Evolutionary conservation across 2,113 vertebrate genomes (phyloP).

Genomic region (Gulo gulo): DNA sequence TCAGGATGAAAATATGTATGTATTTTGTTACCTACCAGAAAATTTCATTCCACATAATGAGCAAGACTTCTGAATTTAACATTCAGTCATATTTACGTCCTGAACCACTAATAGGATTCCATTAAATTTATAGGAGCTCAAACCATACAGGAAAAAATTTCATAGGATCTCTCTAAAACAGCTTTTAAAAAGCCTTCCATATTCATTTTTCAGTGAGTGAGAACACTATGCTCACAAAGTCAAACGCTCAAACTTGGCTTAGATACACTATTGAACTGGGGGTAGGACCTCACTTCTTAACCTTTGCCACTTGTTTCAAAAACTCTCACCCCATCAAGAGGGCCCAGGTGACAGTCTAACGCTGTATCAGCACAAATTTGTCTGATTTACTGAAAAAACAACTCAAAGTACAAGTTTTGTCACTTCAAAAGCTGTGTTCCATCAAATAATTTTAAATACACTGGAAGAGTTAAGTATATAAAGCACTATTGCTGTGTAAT

Average conservation of each 20-base stretch:
- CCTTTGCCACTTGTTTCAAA: constrained; percentile 31
- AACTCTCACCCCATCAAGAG: background rate
- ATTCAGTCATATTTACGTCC: background rate
- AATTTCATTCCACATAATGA: constrained; percentile 16
- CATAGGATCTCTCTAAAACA: background rate
- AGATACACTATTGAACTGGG: background rate
- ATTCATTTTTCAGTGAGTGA: background rate
- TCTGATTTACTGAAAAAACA: constrained; percentile 22
- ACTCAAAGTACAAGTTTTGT: constrained; percentile 41
- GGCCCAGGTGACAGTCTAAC: background rate
- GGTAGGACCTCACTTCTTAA: background rate
- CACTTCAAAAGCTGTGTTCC: constrained; percentile 34
- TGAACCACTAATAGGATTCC: background rate
- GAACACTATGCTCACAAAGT: background rate
- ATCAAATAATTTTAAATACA: constrained; percentile 37
- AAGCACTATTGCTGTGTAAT: background rate
- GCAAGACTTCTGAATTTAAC: constrained; percentile 1
- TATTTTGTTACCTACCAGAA: background rate
- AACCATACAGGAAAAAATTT: background rate
- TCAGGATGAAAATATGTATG: background rate
- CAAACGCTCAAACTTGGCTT: background rate
- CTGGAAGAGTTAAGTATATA: constrained; percentile 37
- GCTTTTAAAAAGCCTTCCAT: background rate
- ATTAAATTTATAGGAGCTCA: background rate
- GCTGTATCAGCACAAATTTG: constrained; percentile 7